Evolutionary conservation across 2,888 invertebrate genomes (phyloP), one percentile per base, ranked within the genome.

Genomic region (Acrocyrtus sp.): DNA sequence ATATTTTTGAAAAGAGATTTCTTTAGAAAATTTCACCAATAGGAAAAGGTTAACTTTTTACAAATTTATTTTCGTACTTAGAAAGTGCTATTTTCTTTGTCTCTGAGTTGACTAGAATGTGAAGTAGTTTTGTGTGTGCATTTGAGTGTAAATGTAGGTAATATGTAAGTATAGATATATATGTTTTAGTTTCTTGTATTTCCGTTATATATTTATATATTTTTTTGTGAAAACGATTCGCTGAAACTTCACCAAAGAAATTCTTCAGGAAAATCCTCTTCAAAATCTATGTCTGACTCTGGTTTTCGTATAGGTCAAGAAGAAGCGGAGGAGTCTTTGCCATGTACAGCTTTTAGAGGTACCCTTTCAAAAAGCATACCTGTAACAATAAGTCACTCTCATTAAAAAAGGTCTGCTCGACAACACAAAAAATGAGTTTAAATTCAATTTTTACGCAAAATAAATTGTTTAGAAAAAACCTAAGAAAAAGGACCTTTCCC

Each of bases 321-420:
- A 60, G 77, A 77, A 48, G 74, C 69, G 26, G 77, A 77, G 48
- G 74, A 74, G 51, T 74, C 74, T 72, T 77, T 74, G 34, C 72
- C 74, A 34, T 75, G 74, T 29, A 77, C 77, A 24, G 77, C 77
- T 75, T 75, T 77, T 26, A 74, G 65, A 50, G 74, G 72, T 65
- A 77, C 77, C 57, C 53, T 66, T 66, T 77, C 77, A 60, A 77
- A 77, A 41, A 75, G 62, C 26, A 53, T 72, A 68, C 70, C 45
- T 58, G 68, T 50, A 72, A 58, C n/a, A 4, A 17, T 17, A 45
- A 45, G 19, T 17, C 45, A 45, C 15, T 45, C 19, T 45, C 5
- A 17, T 45, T 45, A 45, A 45, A 45, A 17, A 12, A 45, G 19
- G 10, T 45, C 15, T 17, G n/a, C 15, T 45, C 15, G 39, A 39